These are phyloP conservation scores for Napeogenes inachia DNA, from an alignment of 2,888 invertebrate species.

Conservation along the genomic window DNA sequence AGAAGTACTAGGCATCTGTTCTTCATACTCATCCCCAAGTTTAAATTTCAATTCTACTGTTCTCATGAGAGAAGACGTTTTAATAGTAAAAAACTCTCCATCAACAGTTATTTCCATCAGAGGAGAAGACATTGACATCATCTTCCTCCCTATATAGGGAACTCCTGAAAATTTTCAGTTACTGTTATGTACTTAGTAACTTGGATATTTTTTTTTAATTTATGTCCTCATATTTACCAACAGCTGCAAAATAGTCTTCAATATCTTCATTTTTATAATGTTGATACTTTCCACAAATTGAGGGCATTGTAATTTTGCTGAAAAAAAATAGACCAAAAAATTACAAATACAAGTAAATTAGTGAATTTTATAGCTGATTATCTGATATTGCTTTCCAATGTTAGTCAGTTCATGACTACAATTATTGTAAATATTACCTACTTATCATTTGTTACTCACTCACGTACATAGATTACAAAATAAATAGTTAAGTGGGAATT, in stretches of 20 bases:
- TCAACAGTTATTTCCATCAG: constrained; percentile 76
- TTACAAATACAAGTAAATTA: not conserved
- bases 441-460: constrained; percentile 18
- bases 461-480: constrained; percentile 27
- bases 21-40: constrained; percentile 80
- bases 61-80: constrained; percentile 74
- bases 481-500: constrained; percentile 2
- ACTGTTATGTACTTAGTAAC: not conserved
- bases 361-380: too few species aligned
- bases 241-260: constrained; percentile 79
- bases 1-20: constrained; percentile 76
- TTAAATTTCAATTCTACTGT: constrained; percentile 75
- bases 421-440: constrained; percentile 19
- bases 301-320: constrained; percentile 60
- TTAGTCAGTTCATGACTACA: constrained; percentile 1
- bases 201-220: not conserved
- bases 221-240: constrained; percentile 65
- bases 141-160: constrained; percentile 80
- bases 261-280: constrained; percentile 81
- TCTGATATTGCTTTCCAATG: constrained; percentile 2
- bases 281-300: constrained; percentile 79
- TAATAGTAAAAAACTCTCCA: constrained; percentile 77
- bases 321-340: not conserved
- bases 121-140: constrained; percentile 80
- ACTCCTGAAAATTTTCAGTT: constrained; percentile 65